A percentile compares a stretch with the other conserved stretches of the same genome.
Evolutionary conservation across 2,888 invertebrate species (phyloP).

Genomic region (Diaprepes abbreviatus): DNA sequence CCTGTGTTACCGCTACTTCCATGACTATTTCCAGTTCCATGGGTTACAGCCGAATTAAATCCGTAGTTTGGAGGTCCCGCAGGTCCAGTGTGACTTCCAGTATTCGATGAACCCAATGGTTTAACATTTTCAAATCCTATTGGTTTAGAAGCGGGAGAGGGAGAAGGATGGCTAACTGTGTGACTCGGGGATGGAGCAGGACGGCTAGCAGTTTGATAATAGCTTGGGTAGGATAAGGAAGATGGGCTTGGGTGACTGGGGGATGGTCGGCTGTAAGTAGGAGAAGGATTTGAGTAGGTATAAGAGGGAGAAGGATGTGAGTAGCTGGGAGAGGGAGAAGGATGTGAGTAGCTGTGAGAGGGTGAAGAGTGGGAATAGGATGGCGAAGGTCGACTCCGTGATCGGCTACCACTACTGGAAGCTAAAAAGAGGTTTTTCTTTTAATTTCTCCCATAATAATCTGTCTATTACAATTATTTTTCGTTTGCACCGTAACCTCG

Average conservation of each 20-base stretch:
- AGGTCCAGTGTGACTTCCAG: constrained; percentile 6
- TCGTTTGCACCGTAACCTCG: too few relatives aligned
- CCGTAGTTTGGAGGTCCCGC: constrained; percentile 41
- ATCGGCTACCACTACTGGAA: constrained; percentile 1
- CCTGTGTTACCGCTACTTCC: neutral
- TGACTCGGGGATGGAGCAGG: constrained; percentile 44
- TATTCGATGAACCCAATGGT: neutral
- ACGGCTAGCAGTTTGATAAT: neutral
- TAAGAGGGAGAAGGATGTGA: constrained; percentile 69
- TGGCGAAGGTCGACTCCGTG: neutral
- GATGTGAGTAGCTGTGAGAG: neutral
- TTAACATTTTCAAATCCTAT: constrained; percentile 27
- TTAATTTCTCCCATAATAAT: too few relatives aligned
- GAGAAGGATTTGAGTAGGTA: neutral
- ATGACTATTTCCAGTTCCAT: constrained; percentile 5
- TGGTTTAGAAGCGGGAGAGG: constrained; percentile 37
- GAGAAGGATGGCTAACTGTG: constrained; percentile 33
- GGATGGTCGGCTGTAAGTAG: constrained; percentile 6
- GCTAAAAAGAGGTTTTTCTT: too few relatives aligned
- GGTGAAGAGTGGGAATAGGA: neutral
- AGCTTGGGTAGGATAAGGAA: neutral
- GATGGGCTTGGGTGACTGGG: neutral
- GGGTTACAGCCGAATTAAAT: constrained; percentile 16
- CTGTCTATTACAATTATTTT: too few relatives aligned
- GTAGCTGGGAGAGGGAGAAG: neutral